Evolutionary conservation across 2,888 invertebrate genomes (phyloP), one percentile per base, ranked within the genome.

Genomic region (Molorchus minor): DNA sequence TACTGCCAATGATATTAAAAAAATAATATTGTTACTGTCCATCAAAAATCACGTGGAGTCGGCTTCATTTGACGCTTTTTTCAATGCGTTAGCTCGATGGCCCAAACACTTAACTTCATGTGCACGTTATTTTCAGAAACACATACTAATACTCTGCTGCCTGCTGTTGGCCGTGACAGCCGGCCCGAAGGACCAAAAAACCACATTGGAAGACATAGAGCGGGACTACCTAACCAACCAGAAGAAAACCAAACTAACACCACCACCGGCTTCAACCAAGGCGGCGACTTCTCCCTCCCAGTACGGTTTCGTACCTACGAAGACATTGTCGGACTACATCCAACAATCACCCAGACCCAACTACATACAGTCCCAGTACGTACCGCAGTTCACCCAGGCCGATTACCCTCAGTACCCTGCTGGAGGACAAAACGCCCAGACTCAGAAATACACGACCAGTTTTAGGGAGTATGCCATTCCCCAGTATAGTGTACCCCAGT

Each of bases 131-230:
- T 73, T 76, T 33, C 69, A 78, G 78, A 77, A 70, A 65, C 61
- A 63, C 47, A 45, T 71, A 35, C 35, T 67, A 20, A 30, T 73
- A 25, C 36, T 75, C 35, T 69, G 63, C 58, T 70, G 68, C 41
- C 61, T 74, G 36, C 36, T 73, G 40, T 56, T 68, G 30, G 64
- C 76, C 40, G 77, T 75, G 1, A 62, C 72, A 19, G 69, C 69
- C n/a, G 63, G 65, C 63, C 60, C 56, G 8, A 61, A 58, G 13
- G 58, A 51, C 13, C 85, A 86, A 75, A 89, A 88, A 78, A 84
- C 90, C 56, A 86, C 88, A 67, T 80, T 91, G 44, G 89, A 91
- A 76, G 91, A 91, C 77, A 89, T 91, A 64, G 91, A 92, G 75
- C 84, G 86, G 29, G 91, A 91, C 71, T 89, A 88, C 71, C 77